Base-by-base conservation (phyloP, 2,888 invertebrate species). In the Drosophila borborema region DNA sequence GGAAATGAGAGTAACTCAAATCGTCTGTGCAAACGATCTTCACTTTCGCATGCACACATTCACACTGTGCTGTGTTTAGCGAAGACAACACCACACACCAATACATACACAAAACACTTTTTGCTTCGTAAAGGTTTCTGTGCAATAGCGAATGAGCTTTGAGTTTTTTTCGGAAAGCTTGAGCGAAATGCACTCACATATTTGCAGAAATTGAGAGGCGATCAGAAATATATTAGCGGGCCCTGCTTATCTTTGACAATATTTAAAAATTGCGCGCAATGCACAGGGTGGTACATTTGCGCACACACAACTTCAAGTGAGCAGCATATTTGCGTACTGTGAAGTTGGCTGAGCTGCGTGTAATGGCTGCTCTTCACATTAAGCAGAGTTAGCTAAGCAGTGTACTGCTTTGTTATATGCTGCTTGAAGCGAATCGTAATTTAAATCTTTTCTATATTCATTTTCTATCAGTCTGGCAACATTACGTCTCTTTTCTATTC, bases 331-430 rank as follows among this genome's bases (percentile, higher is more conserved):
- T 53, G 77, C 56, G 68, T 36, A 4, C 1, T 1, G 46, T 61
- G 69, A 77, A 55, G 62, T 64, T 77, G 69, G 65, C 49, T 65
- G 78, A 63, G 61, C 6, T 68, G 1, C 10, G n/a, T 4, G 2
- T 8, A 5, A 7, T 31, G 28, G 7, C 0, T 2, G 2, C 1
- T 2, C 2, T 3, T 12, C 6, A 38, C 9, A 3, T 0, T 1
- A 59, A 41, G 49, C 43, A 49, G 58, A 31, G 3, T 3, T 0
- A 0, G 3, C 5, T 3, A 43, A 48, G 66, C 67, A 61, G 67
- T 55, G 55, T 1, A 61, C 74, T 48, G 69, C 56, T 62, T 48
- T 6, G 0, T 0, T 0, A 0, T 1, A 2, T 8, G 9, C 59
- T 65, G 60, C 51, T 64, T 45, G 6, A 10, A 12, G 0, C 0